phyloP scores from a whole-genome alignment of 2,797 vertebrate genomes.

The Girardinus metallicus region DNA sequence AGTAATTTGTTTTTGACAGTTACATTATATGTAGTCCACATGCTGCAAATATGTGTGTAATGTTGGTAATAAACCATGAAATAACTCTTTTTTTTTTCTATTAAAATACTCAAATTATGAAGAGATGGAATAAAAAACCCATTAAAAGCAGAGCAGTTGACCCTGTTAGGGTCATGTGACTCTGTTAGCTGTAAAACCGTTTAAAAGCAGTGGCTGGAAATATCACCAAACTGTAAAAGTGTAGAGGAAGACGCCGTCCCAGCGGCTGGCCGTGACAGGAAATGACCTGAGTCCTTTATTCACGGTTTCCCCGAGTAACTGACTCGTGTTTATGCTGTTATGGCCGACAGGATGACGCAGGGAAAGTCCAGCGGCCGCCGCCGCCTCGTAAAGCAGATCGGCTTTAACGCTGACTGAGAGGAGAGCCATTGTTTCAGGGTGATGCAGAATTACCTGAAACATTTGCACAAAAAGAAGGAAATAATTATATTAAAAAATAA shows the following conservation, averaged over 20 bases:
- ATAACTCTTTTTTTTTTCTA: not conserved
- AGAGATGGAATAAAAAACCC: not conserved
- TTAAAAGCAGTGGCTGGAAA: not conserved
- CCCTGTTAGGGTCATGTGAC: not conserved
- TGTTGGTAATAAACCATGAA: not conserved
- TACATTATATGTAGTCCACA: too few relatives aligned
- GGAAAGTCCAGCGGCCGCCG: not conserved
- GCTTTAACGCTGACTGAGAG: not conserved
- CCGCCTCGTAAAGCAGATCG: conserved; percentile 11
- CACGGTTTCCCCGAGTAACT: not conserved
- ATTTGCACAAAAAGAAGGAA: conserved; percentile 29
- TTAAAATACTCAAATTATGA: not conserved
- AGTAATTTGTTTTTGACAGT: not conserved
- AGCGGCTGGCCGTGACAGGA: conserved; percentile 2
- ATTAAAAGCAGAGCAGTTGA: not conserved
- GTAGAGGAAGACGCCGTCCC: not conserved
- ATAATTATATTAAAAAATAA: conserved; percentile 13
- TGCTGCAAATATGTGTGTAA: not conserved
- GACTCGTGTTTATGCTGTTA: not conserved
- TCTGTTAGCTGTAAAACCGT: not conserved
- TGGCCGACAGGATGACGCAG: conserved; percentile 1
- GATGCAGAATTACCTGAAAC: conserved; percentile 39
- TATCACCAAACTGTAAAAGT: not conserved
- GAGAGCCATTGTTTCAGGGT: conserved; percentile 37
- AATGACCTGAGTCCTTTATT: conserved; percentile 1